Percentiles rank a stretch among this genome's conserved stretches.
These are phyloP conservation scores for Empidonax alnorum DNA, from an alignment of 2,113 vertebrate genomes.

Conservation along the genomic window DNA sequence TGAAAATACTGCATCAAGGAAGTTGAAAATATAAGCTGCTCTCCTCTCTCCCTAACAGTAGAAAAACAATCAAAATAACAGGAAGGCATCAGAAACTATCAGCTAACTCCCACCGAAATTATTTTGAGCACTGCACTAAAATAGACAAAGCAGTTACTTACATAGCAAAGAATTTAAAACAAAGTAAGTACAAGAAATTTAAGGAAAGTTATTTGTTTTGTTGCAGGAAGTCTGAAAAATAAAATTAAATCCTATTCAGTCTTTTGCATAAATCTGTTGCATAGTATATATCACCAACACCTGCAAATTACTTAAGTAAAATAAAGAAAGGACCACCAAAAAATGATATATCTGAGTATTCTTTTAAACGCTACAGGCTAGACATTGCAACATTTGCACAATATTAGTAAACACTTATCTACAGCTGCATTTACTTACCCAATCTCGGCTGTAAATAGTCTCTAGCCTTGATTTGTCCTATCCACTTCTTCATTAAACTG, in stretches of 20 bases:
- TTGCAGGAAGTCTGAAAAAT: conserved; percentile 18
- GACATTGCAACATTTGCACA: not conserved
- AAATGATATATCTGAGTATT: not conserved
- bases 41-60: not conserved
- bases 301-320: conserved; percentile 8
- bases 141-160: conserved; percentile 30
- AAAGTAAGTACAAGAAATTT: not conserved
- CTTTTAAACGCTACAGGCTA: not conserved
- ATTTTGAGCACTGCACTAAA: conserved; percentile 52
- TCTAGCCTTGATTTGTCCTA: conserved; percentile 6
- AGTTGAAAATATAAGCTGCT: conserved; percentile 6
- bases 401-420: not conserved
- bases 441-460: not conserved
- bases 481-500: conserved; percentile 33
- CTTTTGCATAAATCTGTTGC: not conserved
- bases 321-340: not conserved
- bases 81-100: conserved; percentile 19
- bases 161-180: conserved; percentile 17
- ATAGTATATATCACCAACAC: not conserved
- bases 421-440: conserved; percentile 62
- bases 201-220: not conserved
- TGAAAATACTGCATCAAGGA: not conserved
- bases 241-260: not conserved
- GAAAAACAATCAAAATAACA: conserved; percentile 59
- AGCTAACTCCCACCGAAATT: conserved; percentile 59